A percentile compares a stretch with the other conserved stretches of the same genome.
Conservation (phyloP, 1,140 invertebrate genomes). For the Neodiprion lecontei region DNA sequence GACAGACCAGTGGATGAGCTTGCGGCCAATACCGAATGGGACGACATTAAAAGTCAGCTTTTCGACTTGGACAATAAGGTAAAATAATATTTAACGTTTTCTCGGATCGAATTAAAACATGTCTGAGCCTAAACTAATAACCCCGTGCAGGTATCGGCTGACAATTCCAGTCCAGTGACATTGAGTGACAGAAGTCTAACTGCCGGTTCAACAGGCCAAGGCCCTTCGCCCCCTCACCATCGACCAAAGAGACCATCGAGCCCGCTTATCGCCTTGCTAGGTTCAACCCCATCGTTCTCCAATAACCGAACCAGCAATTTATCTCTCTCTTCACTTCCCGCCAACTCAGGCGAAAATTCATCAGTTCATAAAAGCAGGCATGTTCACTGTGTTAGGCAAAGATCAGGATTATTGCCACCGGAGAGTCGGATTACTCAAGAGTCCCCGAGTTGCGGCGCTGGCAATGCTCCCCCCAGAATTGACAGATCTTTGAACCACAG, state of each 20-base stretch:
- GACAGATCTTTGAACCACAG: constrained; percentile 67
- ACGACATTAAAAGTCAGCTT: constrained; percentile 86
- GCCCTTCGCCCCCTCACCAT: constrained; percentile 87
- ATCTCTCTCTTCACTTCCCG: constrained; percentile 73
- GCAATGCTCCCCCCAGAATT: constrained; percentile 52
- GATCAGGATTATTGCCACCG: constrained; percentile 64
- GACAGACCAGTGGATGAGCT: constrained; percentile 50
- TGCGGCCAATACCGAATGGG: constrained; percentile 80
- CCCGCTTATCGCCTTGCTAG: constrained; percentile 80
- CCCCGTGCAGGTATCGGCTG: constrained; percentile 40
- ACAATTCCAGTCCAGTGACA: constrained; percentile 56
- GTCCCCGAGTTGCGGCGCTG: constrained; percentile 59
- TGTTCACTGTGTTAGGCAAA: constrained; percentile 56
- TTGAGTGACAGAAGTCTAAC: constrained; percentile 60
- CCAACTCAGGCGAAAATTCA: constrained; percentile 74
- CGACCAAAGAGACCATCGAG: constrained; percentile 82
- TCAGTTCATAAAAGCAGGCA: constrained; percentile 68
- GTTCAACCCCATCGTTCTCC: constrained; percentile 74
- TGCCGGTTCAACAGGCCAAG: constrained; percentile 71
- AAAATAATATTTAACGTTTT: constrained; percentile 24
- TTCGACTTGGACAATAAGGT: constrained; percentile 72
- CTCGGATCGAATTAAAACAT: not conserved
- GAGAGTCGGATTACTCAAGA: constrained; percentile 71
- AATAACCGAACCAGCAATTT: constrained; percentile 75
- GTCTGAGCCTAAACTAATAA: not conserved